These are phyloP conservation scores for Mellilla xanthometata DNA, from an alignment of 2,888 invertebrate genomes.

Conservation along the genomic window DNA sequence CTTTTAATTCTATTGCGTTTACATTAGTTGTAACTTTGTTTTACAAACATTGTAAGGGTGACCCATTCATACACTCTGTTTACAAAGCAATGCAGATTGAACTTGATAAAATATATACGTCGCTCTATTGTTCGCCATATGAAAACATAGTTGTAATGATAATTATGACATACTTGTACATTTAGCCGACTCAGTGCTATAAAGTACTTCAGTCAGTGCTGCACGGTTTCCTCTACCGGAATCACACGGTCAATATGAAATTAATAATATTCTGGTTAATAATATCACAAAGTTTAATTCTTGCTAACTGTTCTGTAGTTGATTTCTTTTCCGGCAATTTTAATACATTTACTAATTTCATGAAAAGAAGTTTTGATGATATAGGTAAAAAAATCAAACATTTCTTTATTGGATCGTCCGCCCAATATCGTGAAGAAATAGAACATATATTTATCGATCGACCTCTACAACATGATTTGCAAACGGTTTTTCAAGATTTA, in stretches of 20 bases:
- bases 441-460: background rate
- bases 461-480: background rate
- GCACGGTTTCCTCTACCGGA: conserved; percentile 1
- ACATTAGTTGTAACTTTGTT: background rate
- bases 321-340: conserved; percentile 34
- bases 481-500: conserved; percentile 4
- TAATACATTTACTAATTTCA: background rate
- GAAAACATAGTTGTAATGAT: conserved; percentile 15
- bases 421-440: background rate
- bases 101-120: conserved; percentile 4
- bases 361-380: background rate
- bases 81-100: conserved; percentile 1
- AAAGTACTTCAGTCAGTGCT: conserved; percentile 13
- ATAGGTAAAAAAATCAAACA: conserved; percentile 3
- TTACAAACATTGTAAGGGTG: background rate
- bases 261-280: conserved; percentile 25
- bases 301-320: conserved; percentile 37
- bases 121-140: conserved; percentile 26
- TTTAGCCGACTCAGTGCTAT: too few species aligned
- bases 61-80: conserved; percentile 5
- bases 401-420: background rate
- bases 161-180: background rate
- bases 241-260: conserved; percentile 27
- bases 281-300: conserved; percentile 30
- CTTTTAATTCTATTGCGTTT: too few species aligned